Conservation (phyloP, 2,888 invertebrate genomes). For the Euplagia quadripunctaria region DNA sequence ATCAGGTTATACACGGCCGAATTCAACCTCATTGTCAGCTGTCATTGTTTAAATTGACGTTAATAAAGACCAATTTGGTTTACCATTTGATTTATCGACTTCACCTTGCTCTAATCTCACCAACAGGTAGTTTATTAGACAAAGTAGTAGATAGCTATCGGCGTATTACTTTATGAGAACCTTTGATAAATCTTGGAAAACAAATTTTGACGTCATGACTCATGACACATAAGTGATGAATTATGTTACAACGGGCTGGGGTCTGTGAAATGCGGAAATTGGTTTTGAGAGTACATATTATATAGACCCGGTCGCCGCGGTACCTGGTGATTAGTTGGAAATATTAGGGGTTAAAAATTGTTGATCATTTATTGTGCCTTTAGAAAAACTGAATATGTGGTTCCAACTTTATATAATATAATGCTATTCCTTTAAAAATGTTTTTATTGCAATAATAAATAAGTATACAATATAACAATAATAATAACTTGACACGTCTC, state of each 20-base stretch:
- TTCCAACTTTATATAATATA: no score
- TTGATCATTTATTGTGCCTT: no score
- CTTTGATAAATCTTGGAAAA: neutral
- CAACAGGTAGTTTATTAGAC: slow-evolving; percentile 26
- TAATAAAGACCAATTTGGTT: slow-evolving; percentile 65
- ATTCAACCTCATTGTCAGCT: slow-evolving; percentile 68
- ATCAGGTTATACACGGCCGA: slow-evolving; percentile 48
- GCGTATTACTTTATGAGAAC: neutral
- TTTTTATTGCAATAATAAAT: no score
- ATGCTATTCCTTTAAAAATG: neutral
- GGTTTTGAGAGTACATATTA: neutral
- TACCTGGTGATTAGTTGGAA: neutral
- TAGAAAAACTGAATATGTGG: no score
- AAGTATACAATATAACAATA: no score
- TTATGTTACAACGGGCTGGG: neutral
- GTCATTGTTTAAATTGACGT: slow-evolving; percentile 68
- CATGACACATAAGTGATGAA: neutral
- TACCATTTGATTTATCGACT: slow-evolving; percentile 62
- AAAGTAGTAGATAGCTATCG: slow-evolving; percentile 23
- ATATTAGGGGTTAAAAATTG: no score
- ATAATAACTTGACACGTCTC: no score
- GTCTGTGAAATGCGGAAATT: neutral
- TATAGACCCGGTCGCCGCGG: neutral
- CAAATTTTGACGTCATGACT: neutral
- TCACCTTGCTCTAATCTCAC: slow-evolving; percentile 57